Percentiles rank a stretch among this genome's conserved stretches.
These are phyloP conservation scores for Lagenorhynchus albirostris DNA, from an alignment of 2,113 vertebrate genomes.

Conservation along the genomic window DNA sequence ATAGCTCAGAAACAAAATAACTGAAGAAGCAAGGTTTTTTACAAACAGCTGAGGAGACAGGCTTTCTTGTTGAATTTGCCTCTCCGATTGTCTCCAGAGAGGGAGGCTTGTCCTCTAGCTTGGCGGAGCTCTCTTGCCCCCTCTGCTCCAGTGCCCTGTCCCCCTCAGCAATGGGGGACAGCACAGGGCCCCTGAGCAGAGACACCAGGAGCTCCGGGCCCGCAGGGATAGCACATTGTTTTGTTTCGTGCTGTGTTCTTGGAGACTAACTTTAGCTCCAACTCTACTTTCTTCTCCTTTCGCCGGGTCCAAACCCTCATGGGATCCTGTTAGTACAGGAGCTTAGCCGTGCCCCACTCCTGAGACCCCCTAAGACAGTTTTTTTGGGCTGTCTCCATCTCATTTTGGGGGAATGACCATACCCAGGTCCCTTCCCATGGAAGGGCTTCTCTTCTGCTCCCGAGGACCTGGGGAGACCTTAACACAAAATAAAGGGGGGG, in stretches of 20 bases:
- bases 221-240: background rate
- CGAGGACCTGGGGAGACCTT: background rate
- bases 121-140: background rate
- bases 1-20: conserved; percentile 2
- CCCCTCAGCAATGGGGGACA: background rate
- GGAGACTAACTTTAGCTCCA: background rate
- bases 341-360: background rate
- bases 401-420: background rate
- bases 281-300: background rate
- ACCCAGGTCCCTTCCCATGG: background rate
- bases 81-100: background rate
- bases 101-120: background rate
- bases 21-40: background rate
- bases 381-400: background rate
- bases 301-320: background rate
- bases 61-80: background rate
- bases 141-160: background rate
- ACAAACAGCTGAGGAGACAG: background rate
- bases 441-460: background rate
- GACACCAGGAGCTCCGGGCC: background rate
- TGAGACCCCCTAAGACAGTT: background rate
- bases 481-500: background rate
- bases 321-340: background rate
- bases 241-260: conserved; percentile 9
- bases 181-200: background rate